Base-by-base conservation (phyloP, 2,113 vertebrate genomes). In the Cephalopterus ornatus region DNA sequence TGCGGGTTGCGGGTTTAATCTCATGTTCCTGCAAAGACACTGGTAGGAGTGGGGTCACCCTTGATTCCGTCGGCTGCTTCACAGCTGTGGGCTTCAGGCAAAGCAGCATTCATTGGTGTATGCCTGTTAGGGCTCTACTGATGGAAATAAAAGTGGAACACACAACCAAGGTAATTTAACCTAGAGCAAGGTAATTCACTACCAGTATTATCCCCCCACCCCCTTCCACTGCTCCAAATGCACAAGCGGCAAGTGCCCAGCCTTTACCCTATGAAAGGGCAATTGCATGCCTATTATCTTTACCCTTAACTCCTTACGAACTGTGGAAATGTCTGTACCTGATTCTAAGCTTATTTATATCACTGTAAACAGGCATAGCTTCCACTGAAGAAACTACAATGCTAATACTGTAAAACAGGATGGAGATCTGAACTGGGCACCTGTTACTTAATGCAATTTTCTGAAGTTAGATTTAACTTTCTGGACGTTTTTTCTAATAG, bases 91-190 rank as follows among this genome's bases (percentile, higher is more conserved):
- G 46, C 89, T 91, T 52, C 67, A 77, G 67, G 78, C 37, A 28
- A 32, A 80, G 77, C n/a, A 6, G 17, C 66, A 19, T 14, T 92
- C 79, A 84, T 52, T 75, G 46, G 24, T 8, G 46, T 3, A 30
- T 1, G 12, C 20, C 42, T 75, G 24, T 28, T 35, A 66, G 50
- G 80, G 47, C 35, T 79, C 67, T 37, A 62, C 76, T 6, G 50
- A 46, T 39, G 52, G 58, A 52, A 83, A 67, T 0, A 61, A 17
- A 93, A 90, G 30, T 71, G 76, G 68, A 93, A 86, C 72, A 80
- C 47, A 77, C 50, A 91, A 65, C 33, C 67, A 49, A 84, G 41
- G 67, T 27, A 93, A 85, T 79, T 79, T 49, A 85, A 95, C 35
- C 56, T 47, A 83, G 35, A 76, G n/a, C 44, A 80, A 67, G 24